Base-by-base conservation (phyloP, 2,888 invertebrate species). In the Lypha dubia region DNA sequence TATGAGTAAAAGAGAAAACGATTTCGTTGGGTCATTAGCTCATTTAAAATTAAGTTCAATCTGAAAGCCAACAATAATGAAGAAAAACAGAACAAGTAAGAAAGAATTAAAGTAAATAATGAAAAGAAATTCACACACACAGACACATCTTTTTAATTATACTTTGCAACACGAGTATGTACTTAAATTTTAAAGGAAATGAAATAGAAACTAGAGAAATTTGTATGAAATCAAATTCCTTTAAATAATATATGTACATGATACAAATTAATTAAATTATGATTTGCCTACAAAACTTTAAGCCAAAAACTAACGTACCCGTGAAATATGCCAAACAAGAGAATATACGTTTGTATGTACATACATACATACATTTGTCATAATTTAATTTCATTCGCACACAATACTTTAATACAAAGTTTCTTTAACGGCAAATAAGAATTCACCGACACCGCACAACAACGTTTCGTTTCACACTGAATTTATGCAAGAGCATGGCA, bases 11-110 rank as follows among this genome's bases (percentile, higher is more conserved):
- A 44, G 68, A 74, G 46, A 62, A 63, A 68, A 62, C 73, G 49
- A 38, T 73, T 44, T 44, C 15, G 41, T 17, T 62, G 49, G 82
- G 71, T 83, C 73, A 83, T 83, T 83, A 79, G 83, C 83, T 79
- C 83, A 83, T 32, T 82, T 75, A 28, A 38, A 49, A 67, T 24
- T 46, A 38, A 51, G 58, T 82, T 79, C 46, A 63, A 17, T 35
- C 46, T 49, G 63, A 68, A 44, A 60, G 44, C 53, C 15, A 79
- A 41, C 49, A 51, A 76, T 82, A 58, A 77, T 60, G 56, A 58
- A 82, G 51, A 67, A 83, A 73, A 77, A 46, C 62, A 44, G 51
- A 71, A 20, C 73, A 83, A 49, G 38, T 35, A 38, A 13, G 2
- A n/a, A n/a, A n/a, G 62, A 41, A 41, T 13, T 51, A 46, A 58